Evolutionary conservation across 2,113 vertebrate species (phyloP).

Genomic region (Labrus mixtus): DNA sequence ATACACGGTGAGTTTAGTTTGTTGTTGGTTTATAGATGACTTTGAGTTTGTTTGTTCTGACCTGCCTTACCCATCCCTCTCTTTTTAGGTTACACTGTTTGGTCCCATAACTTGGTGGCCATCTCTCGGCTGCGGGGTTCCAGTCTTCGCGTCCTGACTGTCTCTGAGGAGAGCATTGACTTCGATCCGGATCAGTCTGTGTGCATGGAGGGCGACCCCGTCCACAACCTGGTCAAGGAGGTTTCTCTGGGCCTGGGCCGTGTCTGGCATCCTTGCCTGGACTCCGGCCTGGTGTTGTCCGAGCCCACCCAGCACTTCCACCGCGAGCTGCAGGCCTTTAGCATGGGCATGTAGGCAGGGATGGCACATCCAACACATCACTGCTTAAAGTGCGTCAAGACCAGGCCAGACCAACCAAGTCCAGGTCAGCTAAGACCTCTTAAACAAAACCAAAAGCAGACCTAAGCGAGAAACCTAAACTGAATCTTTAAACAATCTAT

Average conservation of each 20-base stretch:
- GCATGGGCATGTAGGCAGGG: conserved; percentile 90
- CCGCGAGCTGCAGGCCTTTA: conserved; percentile 96
- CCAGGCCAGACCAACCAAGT: conserved; percentile 58
- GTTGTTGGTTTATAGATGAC: neutral
- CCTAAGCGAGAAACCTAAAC: conserved; percentile 15
- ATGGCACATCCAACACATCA: conserved; percentile 17
- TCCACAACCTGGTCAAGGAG: conserved; percentile 96
- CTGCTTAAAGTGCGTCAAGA: conserved; percentile 52
- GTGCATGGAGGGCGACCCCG: conserved; percentile 93
- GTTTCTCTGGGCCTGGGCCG: conserved; percentile 94
- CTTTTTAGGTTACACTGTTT: conserved; percentile 92
- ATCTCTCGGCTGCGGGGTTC: conserved; percentile 96
- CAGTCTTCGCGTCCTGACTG: conserved; percentile 92
- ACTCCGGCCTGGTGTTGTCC: conserved; percentile 92
- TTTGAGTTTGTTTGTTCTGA: neutral
- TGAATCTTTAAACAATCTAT: conserved; percentile 27
- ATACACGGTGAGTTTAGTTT: conserved; percentile 71
- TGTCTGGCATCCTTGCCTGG: conserved; percentile 94
- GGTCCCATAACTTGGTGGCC: conserved; percentile 98
- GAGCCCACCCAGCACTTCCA: conserved; percentile 98
- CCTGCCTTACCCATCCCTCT: neutral
- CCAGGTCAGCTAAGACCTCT: conserved; percentile 11
- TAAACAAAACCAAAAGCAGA: conserved; percentile 24
- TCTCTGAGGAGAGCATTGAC: conserved; percentile 98
- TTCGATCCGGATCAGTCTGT: conserved; percentile 95